phyloP scores from a whole-genome alignment of 2,888 invertebrate genomes.

The Hirtodrosophila histrioides region DNA sequence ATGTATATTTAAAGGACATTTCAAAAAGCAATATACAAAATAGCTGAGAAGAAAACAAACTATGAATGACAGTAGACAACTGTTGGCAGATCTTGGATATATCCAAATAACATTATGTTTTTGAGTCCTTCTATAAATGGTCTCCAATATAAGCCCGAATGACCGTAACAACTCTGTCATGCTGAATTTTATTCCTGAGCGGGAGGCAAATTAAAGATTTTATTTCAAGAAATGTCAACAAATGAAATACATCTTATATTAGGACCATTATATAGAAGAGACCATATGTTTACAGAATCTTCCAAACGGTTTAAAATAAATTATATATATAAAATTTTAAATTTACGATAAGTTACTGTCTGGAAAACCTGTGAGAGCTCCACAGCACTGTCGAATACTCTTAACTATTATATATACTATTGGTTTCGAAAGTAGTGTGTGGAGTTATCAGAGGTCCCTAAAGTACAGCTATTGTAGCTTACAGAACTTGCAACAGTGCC shows the following conservation, averaged over 20 bases:
- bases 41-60: conserved; percentile 33
- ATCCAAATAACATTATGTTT: conserved; percentile 3
- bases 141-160: conserved; percentile 1
- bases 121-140: conserved; percentile 10
- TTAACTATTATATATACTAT: not conserved
- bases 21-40: conserved; percentile 63
- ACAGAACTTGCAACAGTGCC: conserved; percentile 63
- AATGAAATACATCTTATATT: not conserved
- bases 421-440: not conserved
- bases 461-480: conserved; percentile 27
- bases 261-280: conserved; percentile 12
- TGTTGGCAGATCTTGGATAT: conserved; percentile 15
- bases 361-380: conserved; percentile 20
- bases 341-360: conserved; percentile 18
- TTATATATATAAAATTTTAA: conserved; percentile 26
- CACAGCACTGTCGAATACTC: conserved; percentile 15
- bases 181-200: no score
- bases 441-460: conserved; percentile 11
- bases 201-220: no score
- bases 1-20: conserved; percentile 53
- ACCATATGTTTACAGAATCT: conserved; percentile 45
- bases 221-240: no score
- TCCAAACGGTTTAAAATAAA: conserved; percentile 42
- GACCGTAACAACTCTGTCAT: not conserved
- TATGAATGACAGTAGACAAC: conserved; percentile 13